These are phyloP conservation scores for Deroplatys truncata DNA, from an alignment of 2,888 invertebrate species.

Conservation along the genomic window DNA sequence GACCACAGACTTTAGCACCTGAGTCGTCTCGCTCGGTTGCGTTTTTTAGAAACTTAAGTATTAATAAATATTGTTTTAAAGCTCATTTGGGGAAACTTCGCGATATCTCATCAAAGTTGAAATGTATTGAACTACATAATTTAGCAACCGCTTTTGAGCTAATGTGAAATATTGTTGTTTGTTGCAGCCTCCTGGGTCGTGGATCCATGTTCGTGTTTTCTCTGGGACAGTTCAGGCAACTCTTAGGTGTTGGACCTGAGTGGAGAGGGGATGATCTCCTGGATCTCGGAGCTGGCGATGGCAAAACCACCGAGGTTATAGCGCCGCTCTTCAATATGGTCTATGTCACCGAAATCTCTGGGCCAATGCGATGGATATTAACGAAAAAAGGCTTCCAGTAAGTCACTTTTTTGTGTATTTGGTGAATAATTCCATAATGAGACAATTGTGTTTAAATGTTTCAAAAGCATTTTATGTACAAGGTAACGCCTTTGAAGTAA, in stretches of 20 bases:
- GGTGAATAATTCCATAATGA: background rate
- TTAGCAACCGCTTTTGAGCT: no score
- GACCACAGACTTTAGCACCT: no score
- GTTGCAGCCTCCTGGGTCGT: slow-evolving; percentile 69
- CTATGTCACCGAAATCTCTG: slow-evolving; percentile 89
- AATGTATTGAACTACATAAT: no score
- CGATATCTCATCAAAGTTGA: no score
- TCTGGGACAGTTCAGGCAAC: slow-evolving; percentile 65
- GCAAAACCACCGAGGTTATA: slow-evolving; percentile 82
- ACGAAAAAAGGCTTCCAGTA: slow-evolving; percentile 72
- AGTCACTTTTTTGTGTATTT: slow-evolving; percentile 39
- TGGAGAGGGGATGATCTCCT: slow-evolving; percentile 47
- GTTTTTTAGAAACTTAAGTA: no score
- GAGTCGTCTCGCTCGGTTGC: no score
- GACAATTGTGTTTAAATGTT: no score
- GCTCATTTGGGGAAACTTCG: no score
- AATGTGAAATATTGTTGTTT: background rate
- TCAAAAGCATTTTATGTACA: no score
- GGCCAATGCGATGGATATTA: slow-evolving; percentile 80
- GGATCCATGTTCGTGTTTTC: slow-evolving; percentile 98
- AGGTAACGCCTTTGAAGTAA: no score
- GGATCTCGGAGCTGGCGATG: slow-evolving; percentile 95
- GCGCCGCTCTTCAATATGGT: slow-evolving; percentile 66
- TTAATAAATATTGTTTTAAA: no score
- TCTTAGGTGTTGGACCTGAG: slow-evolving; percentile 49